Conservation (phyloP, 37 sponge, comb jelly and placozoan species). For the Ianthella basta region DNA sequence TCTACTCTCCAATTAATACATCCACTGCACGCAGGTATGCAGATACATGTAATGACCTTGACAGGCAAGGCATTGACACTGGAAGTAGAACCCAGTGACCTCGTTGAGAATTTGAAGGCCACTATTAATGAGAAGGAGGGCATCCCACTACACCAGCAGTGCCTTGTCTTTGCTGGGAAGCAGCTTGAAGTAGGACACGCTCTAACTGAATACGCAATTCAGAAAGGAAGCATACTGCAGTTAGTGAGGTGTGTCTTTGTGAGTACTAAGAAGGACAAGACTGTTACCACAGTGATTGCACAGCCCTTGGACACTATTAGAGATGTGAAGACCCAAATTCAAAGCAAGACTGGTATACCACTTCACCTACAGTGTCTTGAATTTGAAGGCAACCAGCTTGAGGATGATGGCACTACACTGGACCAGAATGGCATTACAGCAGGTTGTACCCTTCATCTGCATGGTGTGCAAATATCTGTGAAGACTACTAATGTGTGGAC, state of each 20-base stretch:
- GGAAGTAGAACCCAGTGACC: not conserved
- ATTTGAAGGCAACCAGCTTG: not conserved
- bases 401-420: not conserved
- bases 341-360: not conserved
- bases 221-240: not conserved
- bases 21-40: slow-evolving; percentile 20
- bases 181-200: not conserved
- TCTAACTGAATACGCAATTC: not conserved
- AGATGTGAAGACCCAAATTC: not conserved
- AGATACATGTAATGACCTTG: slow-evolving; percentile 3
- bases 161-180: not conserved
- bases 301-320: not conserved
- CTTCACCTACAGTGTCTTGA: not conserved
- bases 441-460: no score
- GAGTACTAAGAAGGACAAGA: not conserved
- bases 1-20: slow-evolving; percentile 52
- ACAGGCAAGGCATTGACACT: slow-evolving; percentile 1
- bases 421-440: no score
- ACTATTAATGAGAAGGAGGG: not conserved
- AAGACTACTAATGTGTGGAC: no score
- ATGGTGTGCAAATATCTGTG: no score
- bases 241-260: not conserved
- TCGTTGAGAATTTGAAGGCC: not conserved
- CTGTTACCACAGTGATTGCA: not conserved
- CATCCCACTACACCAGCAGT: not conserved